Evolutionary conservation across 2,888 invertebrate species (phyloP).

Genomic region (Liposcelis brunnea): DNA sequence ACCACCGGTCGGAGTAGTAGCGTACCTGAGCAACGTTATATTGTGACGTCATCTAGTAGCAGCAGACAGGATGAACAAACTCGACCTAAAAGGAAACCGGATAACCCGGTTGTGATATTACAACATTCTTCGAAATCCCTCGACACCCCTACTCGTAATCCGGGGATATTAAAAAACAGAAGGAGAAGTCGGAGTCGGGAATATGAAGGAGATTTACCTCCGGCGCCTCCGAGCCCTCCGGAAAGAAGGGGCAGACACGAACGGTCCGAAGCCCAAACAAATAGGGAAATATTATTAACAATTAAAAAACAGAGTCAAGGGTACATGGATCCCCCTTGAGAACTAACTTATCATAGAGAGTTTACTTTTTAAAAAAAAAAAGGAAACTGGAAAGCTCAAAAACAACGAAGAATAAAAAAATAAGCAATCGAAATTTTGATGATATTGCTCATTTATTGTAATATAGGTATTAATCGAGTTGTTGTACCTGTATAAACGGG

Average conservation of each 20-base stretch:
- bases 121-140: not conserved
- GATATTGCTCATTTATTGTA: too few species aligned
- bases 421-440: too few species aligned
- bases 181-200: not conserved
- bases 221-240: conserved; percentile 5
- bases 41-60: not conserved
- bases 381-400: not conserved
- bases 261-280: not conserved
- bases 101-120: not conserved
- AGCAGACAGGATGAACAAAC: not conserved
- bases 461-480: too few species aligned
- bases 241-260: not conserved
- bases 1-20: conserved; percentile 1
- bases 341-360: not conserved
- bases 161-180: conserved; percentile 5
- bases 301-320: conserved; percentile 8
- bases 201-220: conserved; percentile 4
- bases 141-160: not conserved
- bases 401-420: too few species aligned
- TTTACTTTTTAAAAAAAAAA: not conserved
- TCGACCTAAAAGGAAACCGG: not conserved
- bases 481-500: too few species aligned
- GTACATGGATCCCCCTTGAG: conserved; percentile 5
- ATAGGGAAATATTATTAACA: conserved; percentile 2
- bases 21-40: conserved; percentile 5